phyloP scores from a whole-genome alignment of 2,113 vertebrate genomes.

The Indicator maculatus region DNA sequence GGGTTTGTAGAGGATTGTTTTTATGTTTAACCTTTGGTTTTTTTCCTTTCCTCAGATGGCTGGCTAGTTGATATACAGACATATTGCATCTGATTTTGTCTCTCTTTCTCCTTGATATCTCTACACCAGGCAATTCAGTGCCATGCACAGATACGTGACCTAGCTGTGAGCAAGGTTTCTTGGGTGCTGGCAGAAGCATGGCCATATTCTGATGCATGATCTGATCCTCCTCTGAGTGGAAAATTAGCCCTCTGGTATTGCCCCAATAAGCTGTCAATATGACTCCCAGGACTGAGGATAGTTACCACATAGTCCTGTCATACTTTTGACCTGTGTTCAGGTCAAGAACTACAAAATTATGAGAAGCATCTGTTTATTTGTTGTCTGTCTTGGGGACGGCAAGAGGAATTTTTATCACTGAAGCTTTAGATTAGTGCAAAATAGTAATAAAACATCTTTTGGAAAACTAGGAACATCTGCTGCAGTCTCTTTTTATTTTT shows the following conservation, averaged over 20 bases:
- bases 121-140: neutral
- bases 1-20: neutral
- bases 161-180: conserved; percentile 28
- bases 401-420: neutral
- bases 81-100: neutral
- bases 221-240: neutral
- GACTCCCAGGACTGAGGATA: neutral
- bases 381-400: neutral
- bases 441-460: neutral
- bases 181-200: neutral
- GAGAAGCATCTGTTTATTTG: neutral
- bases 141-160: neutral
- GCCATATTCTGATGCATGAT: neutral
- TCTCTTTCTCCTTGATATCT: neutral
- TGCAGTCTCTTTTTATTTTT: neutral
- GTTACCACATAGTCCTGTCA: neutral
- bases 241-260: neutral
- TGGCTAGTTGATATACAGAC: neutral
- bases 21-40: rapidly evolving
- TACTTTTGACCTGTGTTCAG: neutral
- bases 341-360: neutral
- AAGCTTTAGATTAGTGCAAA: neutral
- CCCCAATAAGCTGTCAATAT: neutral
- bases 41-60: neutral
- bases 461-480: neutral